phyloP scores from a whole-genome alignment of 92 coral and sea anemone species.

The Blastomussa wellsi region DNA sequence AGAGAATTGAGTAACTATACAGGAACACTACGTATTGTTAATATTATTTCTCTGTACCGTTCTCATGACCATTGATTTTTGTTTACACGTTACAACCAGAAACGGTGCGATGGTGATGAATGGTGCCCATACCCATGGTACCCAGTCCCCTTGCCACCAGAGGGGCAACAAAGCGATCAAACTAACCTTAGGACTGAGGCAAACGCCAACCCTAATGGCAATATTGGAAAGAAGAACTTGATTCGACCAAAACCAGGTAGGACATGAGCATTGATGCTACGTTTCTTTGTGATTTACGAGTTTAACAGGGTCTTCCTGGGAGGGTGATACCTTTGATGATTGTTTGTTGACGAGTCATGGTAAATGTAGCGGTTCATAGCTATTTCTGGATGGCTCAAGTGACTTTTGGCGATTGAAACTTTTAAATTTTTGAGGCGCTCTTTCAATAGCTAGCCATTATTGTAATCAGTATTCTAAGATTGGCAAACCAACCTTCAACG shows the following conservation, averaged over 20 bases:
- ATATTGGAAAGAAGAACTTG: conserved; percentile 66
- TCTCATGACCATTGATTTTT: neutral
- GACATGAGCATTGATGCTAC: neutral
- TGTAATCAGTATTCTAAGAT: neutral
- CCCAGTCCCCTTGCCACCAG: conserved; percentile 87
- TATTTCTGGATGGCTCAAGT: too few relatives aligned
- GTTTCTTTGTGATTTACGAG: neutral
- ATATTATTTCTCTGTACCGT: neutral
- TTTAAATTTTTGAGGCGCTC: too few relatives aligned
- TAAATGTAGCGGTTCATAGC: too few relatives aligned
- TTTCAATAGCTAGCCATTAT: too few relatives aligned
- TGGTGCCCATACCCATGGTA: conserved; percentile 42
- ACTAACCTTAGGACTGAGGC: conserved; percentile 9
- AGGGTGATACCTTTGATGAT: too few relatives aligned
- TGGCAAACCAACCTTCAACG: neutral
- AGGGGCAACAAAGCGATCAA: conserved; percentile 68
- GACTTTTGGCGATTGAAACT: too few relatives aligned
- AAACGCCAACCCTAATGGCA: conserved; percentile 26
- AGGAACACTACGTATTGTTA: neutral
- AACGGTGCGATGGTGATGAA: conserved; percentile 29
- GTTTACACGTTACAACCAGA: conserved; percentile 5
- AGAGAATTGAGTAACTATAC: too few relatives aligned
- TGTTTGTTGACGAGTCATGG: too few relatives aligned
- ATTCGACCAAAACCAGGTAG: conserved; percentile 83
- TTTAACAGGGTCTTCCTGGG: neutral